Evolutionary conservation across 2,888 invertebrate species (phyloP), one percentile per base, ranked within the genome.

Genomic region (Frankliniella fusca): DNA sequence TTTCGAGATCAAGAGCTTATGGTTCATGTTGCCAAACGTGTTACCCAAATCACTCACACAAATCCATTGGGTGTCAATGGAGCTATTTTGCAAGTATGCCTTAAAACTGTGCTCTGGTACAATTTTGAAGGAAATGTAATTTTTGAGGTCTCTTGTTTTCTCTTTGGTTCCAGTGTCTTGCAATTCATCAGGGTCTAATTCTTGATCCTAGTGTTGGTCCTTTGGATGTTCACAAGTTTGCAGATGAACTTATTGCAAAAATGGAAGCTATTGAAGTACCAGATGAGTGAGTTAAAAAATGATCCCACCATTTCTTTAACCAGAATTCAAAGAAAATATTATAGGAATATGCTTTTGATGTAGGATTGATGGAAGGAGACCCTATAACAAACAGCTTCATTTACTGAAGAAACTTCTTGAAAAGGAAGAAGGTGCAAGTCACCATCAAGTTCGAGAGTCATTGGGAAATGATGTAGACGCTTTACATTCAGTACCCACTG

Each of bases 401-500:
- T 85, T 87, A 83, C 88, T 93, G 18, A 89, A 90, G 86, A 86
- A 89, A 80, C 88, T 92, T 82, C 87, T 92, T 81, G 86, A 86
- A 0, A 88, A 88, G 79, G 87, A 89, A 12, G 87, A 86, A 50
- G 54, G 88, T 48, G 88, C 88, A 27, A 87, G 88, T 3, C 87
- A 90, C 81, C 89, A 90, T 80, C 89, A 90, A 82, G 89, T 93
- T 20, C 88, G 90, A 80, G 87, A 89, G 50, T 86, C 87, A 76
- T 86, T 92, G 85, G 94, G 94, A 8, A 91, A 91, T 86, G 89
- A 90, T 83, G 90, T 93, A 9, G 88, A 90, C 79, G 94, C 94
- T 1, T 86, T 92, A n/a, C 90, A 90, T 84, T 93, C 94, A 0
- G 93, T 94, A 12, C 93, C 94, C 5, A 93, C 93, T 38, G 93